Conservation (phyloP, 2,888 invertebrate species). For the Pristionchus japonicus region DNA sequence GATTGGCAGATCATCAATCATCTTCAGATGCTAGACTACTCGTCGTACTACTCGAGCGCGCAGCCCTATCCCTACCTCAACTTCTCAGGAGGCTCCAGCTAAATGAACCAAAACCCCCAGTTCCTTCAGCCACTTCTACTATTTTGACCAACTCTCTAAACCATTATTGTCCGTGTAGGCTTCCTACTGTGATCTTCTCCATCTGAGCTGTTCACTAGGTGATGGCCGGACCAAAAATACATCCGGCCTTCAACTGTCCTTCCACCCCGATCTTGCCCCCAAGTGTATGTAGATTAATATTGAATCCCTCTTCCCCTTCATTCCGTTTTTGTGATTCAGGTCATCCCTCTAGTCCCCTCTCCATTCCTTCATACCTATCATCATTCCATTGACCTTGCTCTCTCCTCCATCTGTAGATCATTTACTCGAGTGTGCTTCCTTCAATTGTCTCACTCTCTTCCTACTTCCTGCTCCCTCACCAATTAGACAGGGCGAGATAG, state of each 20-base stretch:
- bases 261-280: neutral
- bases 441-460: neutral
- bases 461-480: no score
- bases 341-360: neutral
- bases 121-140: no score
- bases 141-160: no score
- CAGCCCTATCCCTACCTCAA: conserved; percentile 10
- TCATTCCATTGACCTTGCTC: conserved; percentile 30
- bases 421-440: neutral
- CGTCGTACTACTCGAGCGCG: neutral
- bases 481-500: no score
- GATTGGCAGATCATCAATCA: neutral
- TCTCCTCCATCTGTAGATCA: conserved; percentile 30
- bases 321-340: conserved; percentile 17
- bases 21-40: conserved; percentile 22
- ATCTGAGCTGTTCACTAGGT: no score
- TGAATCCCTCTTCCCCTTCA: neutral
- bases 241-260: neutral
- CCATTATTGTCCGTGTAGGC: no score
- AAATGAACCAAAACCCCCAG: neutral
- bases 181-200: no score
- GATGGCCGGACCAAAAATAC: neutral
- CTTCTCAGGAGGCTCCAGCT: neutral
- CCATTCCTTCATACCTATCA: neutral
- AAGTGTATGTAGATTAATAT: conserved; percentile 38